Evolutionary conservation across 2,888 invertebrate genomes (phyloP), one percentile per base, ranked within the genome.

Genomic region (Eupithecia subfuscata): DNA sequence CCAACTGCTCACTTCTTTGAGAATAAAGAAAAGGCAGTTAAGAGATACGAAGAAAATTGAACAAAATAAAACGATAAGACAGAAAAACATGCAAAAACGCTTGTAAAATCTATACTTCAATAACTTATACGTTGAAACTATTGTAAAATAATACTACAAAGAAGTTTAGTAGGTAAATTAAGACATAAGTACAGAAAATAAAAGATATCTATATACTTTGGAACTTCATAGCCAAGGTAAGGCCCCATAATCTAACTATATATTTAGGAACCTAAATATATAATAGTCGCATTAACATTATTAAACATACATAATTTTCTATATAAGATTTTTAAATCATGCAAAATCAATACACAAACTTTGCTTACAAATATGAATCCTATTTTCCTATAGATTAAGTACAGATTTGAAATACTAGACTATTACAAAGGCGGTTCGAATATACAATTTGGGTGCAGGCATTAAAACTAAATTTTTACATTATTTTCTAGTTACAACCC

Each of bases 161-260:
- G 22, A 34, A 64, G 9, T 34, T 18, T 48, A 73, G 76, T 45
- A 71, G n/a, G 14, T 64, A 37, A 68, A 68, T 40, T 45, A 45
- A 37, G n/a, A 12, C n/a, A 52, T 16, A 52, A n/a, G n/a, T 5
- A 22, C 40, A 48, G 43, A 14, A 70, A 69, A 43, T 64, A 63
- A 11, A 79, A 77, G 78, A 78, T 80, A 22, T 22, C 4, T 11
- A 56, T 56, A 79, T 82, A 85, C 93, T 94, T 94, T 93, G 93
- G 93, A 91, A 87, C 84, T 84, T 92, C 94, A 94, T 93, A 93
- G 94, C 93, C 94, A 86, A 87, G 85, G 82, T 83, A 86, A 87
- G 85, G 82, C 83, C 81, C 84, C 82, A 84, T 83, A 88, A 84
- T 85, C 90, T 92, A 91, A 88, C 85, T 90, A 91, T 89, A 90